These are phyloP conservation scores for Acanthurus leucopareius DNA, from an alignment of 2,797 vertebrate species.

Conservation along the genomic window DNA sequence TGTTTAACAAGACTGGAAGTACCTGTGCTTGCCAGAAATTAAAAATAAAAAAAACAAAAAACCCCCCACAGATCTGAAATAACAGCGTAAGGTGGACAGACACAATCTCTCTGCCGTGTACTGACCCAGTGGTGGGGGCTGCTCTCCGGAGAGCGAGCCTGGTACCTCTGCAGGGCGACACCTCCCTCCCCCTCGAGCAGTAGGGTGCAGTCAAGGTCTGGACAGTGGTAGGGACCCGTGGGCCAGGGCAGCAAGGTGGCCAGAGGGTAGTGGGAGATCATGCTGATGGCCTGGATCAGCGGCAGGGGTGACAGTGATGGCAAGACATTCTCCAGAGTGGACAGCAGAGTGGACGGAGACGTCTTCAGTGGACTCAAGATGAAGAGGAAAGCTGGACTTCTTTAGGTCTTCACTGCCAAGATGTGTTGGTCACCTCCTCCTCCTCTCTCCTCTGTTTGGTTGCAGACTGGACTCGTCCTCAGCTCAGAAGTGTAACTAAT, in stretches of 20 bases:
- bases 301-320: constrained; percentile 51
- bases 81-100: constrained; percentile 9
- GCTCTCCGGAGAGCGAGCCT: constrained; percentile 84
- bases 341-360: constrained; percentile 52
- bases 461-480: constrained; percentile 13
- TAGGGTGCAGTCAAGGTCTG: constrained; percentile 79
- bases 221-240: constrained; percentile 60
- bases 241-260: constrained; percentile 83
- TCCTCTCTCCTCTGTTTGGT: constrained; percentile 33
- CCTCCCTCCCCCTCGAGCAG: constrained; percentile 82
- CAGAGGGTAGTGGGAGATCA: constrained; percentile 86
- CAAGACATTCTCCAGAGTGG: constrained; percentile 72
- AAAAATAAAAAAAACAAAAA: constrained; percentile 26
- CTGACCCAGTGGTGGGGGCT: constrained; percentile 85
- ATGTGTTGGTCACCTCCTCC: constrained; percentile 3
- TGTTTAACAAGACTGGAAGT: constrained; percentile 53
- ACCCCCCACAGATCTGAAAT: too few species aligned
- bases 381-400: neutral
- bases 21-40: constrained; percentile 38
- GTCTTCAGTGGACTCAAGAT: neutral
- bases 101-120: constrained; percentile 33
- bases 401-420: constrained; percentile 9
- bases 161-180: constrained; percentile 87
- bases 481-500: constrained; percentile 46
- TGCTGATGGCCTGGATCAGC: constrained; percentile 70